Conservation (phyloP, 2,113 vertebrate species). For the Canis aureus region DNA sequence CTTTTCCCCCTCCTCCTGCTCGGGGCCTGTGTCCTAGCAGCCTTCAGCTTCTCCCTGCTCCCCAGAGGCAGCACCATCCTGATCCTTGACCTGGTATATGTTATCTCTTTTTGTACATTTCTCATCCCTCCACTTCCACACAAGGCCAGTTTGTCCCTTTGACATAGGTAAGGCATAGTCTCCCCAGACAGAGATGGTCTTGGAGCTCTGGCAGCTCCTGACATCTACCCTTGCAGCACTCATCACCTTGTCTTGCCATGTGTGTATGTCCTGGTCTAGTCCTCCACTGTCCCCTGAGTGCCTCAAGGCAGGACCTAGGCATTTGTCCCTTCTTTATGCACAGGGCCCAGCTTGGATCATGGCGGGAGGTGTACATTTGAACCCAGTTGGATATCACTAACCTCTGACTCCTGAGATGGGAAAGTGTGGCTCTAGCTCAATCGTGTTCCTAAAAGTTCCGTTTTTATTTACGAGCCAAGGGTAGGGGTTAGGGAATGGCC, state of each 20-base stretch:
- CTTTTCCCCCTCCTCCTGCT: neutral
- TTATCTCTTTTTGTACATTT: neutral
- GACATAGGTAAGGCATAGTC: neutral
- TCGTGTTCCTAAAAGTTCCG: neutral
- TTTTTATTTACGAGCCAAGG: neutral
- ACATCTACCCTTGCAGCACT: neutral
- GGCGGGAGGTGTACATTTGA: neutral
- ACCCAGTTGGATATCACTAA: neutral
- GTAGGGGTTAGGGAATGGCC: no score
- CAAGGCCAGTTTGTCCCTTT: neutral
- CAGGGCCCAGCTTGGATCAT: neutral
- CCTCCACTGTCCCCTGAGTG: neutral
- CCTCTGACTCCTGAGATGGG: neutral
- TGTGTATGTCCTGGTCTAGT: neutral
- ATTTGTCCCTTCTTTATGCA: neutral
- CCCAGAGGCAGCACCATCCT: neutral
- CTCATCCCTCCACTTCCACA: neutral
- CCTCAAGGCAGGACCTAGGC: neutral
- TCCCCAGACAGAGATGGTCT: neutral
- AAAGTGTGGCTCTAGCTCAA: neutral
- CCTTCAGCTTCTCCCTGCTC: neutral
- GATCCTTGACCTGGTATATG: neutral
- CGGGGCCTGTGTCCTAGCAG: neutral
- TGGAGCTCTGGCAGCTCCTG: no score
- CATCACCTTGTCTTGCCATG: neutral